These are phyloP conservation scores for Acanthoscelides obtectus DNA, from an alignment of 2,888 invertebrate genomes.

Conservation along the genomic window DNA sequence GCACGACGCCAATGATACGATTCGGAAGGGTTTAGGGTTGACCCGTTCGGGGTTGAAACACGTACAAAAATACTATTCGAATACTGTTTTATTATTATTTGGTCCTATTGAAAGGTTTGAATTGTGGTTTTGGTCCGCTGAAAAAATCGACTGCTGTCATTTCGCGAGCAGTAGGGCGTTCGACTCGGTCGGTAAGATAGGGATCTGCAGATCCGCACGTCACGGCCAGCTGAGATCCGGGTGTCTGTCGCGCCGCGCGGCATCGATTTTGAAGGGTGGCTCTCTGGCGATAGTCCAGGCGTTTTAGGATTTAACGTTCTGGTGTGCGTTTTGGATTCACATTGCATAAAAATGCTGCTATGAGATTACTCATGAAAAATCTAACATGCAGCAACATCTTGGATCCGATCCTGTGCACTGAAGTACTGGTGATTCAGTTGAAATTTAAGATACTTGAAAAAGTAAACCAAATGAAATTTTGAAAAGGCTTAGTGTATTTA, in stretches of 20 bases:
- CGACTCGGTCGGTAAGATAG: conserved; percentile 39
- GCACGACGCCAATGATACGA: conserved; percentile 35
- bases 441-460: too few relatives aligned
- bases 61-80: conserved; percentile 44
- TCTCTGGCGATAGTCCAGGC: background rate
- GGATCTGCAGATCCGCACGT: conserved; percentile 24
- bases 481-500: too few relatives aligned
- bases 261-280: background rate
- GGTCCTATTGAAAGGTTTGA: conserved; percentile 41
- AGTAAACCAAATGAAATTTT: too few relatives aligned
- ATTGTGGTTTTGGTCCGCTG: conserved; percentile 47
- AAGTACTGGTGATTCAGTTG: too few relatives aligned
- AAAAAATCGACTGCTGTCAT: conserved; percentile 43
- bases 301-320: too few relatives aligned
- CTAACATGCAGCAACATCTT: too few relatives aligned
- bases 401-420: too few relatives aligned
- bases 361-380: too few relatives aligned
- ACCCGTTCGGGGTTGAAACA: conserved; percentile 32
- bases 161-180: conserved; percentile 40
- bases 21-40: conserved; percentile 38
- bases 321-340: too few relatives aligned
- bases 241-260: background rate
- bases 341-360: too few relatives aligned
- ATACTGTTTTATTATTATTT: conserved; percentile 42
- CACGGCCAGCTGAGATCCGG: background rate